Conservation (phyloP, 2,113 vertebrate genomes). For the Ceyx cyanopectus region DNA sequence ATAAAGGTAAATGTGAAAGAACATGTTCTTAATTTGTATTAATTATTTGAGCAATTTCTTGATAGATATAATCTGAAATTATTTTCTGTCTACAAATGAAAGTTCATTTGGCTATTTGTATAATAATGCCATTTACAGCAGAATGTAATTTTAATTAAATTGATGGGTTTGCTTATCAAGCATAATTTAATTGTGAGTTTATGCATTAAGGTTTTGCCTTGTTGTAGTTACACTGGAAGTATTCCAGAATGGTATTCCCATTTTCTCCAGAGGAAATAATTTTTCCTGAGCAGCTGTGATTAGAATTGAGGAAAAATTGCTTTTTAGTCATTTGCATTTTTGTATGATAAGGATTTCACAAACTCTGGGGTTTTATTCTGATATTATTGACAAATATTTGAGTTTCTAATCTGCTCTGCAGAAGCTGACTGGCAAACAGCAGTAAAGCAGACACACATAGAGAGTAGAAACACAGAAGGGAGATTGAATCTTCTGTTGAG, state of each 20-base stretch:
- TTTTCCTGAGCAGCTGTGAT: neutral
- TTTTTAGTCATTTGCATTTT: neutral
- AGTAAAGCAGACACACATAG: neutral
- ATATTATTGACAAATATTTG: neutral
- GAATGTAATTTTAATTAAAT: neutral
- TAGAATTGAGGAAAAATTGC: neutral
- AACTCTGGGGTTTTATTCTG: neutral
- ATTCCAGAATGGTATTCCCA: neutral
- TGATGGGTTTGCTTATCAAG: neutral
- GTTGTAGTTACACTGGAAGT: neutral
- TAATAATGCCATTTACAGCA: neutral
- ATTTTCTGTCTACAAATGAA: neutral
- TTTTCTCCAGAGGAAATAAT: neutral
- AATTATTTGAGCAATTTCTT: neutral
- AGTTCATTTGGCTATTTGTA: neutral
- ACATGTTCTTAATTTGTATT: neutral
- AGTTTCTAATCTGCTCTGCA: neutral
- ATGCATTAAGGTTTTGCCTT: neutral
- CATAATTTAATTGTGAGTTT: neutral
- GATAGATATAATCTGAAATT: neutral
- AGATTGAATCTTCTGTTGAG: neutral
- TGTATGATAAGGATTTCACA: neutral
- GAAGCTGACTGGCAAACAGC: neutral
- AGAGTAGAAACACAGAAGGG: neutral
- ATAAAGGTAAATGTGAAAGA: constrained; percentile 82